Conservation (phyloP, 2,113 vertebrate genomes). For the Sphyrna mokarran region DNA sequence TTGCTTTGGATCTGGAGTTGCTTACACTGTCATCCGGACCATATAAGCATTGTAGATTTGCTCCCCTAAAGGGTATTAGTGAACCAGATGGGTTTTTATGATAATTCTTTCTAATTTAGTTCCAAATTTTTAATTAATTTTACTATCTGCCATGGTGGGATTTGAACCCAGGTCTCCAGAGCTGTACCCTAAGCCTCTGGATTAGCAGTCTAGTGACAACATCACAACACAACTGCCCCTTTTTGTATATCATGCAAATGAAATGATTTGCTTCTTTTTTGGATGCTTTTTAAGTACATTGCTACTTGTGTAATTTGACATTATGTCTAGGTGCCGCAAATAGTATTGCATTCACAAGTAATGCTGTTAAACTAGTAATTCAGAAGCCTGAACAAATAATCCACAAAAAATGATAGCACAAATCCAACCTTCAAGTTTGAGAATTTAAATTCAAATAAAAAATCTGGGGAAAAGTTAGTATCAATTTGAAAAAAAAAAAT, state of each 20-base stretch:
- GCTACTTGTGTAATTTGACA: background rate
- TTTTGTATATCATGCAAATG: background rate
- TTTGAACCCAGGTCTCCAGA: too few relatives aligned
- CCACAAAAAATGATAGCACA: background rate
- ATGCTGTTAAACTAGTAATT: background rate
- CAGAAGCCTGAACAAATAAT: background rate
- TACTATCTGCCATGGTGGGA: too few relatives aligned
- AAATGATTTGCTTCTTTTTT: background rate
- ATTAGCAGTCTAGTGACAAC: too few relatives aligned
- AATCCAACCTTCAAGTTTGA: background rate
- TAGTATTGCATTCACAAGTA: background rate
- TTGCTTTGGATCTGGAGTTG: too few relatives aligned
- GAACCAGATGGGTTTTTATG: too few relatives aligned
- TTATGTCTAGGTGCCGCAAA: background rate
- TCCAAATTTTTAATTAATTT: too few relatives aligned
- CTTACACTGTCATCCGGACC: too few relatives aligned
- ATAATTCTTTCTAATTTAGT: too few relatives aligned
- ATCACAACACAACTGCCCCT: too few relatives aligned
- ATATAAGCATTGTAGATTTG: too few relatives aligned
- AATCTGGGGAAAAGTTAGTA: background rate
- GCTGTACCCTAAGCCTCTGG: too few relatives aligned
- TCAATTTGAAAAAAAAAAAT: background rate
- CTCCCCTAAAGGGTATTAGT: too few relatives aligned
- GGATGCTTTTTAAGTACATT: background rate
- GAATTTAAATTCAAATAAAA: background rate